Conservation (phyloP, 2,888 invertebrate species). For the Harpagoxenus sublaevis region DNA sequence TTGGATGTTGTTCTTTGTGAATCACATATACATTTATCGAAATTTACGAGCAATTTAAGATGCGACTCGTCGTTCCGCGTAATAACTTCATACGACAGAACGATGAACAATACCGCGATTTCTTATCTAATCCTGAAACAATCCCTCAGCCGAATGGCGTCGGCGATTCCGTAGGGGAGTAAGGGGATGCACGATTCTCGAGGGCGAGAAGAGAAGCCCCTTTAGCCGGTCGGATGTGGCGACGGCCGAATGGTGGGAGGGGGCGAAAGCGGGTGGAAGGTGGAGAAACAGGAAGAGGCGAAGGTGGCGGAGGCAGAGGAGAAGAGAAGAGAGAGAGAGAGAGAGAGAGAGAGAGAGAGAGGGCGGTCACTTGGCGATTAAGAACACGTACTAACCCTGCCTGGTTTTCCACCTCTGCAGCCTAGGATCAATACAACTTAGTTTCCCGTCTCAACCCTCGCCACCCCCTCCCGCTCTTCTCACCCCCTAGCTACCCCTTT, state of each 20-base stretch:
- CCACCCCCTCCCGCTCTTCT: slow-evolving; percentile 66
- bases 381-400: slow-evolving; percentile 86
- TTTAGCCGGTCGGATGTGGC: slow-evolving; percentile 72
- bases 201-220: slow-evolving; percentile 75
- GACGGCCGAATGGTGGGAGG: slow-evolving; percentile 71
- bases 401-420: slow-evolving; percentile 85
- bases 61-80: slow-evolving; percentile 60
- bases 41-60: slow-evolving; percentile 41
- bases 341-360: slow-evolving; percentile 77
- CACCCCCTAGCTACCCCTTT: slow-evolving; percentile 73
- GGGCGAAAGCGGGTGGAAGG: slow-evolving; percentile 76
- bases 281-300: slow-evolving; percentile 75
- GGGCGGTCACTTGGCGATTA: slow-evolving; percentile 86
- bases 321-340: slow-evolving; percentile 58
- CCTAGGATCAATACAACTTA: slow-evolving; percentile 86
- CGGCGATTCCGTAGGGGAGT: slow-evolving; percentile 71
- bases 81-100: slow-evolving; percentile 57
- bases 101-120: slow-evolving; percentile 70
- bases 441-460: slow-evolving; percentile 81
- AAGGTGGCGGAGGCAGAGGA: slow-evolving; percentile 67
- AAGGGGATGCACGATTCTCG: slow-evolving; percentile 68
- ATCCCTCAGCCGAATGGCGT: slow-evolving; percentile 81
- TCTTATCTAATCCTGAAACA: slow-evolving; percentile 83
- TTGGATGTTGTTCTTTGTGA: background rate
- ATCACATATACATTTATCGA: background rate